phyloP scores from a whole-genome alignment of 2,888 invertebrate species.

The Exocentrus adspersus region DNA sequence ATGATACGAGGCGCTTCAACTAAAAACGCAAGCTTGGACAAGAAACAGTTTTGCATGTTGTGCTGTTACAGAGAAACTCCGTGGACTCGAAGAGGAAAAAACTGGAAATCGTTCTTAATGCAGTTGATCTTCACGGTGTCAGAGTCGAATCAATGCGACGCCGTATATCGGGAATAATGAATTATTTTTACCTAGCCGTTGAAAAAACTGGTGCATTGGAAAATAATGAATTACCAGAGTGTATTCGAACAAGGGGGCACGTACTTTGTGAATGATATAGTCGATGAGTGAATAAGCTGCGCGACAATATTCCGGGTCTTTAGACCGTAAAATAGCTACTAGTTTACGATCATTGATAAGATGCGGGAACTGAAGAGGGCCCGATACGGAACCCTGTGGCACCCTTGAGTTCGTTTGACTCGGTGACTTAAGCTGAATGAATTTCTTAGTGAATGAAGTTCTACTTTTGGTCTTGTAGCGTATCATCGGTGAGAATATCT shows the following conservation, averaged over 20 bases:
- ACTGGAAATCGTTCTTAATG: slow-evolving; percentile 20
- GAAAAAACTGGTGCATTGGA: slow-evolving; percentile 26
- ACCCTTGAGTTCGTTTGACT: too few species aligned
- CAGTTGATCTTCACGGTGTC: slow-evolving; percentile 12
- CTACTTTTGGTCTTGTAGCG: neutral
- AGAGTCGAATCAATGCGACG: slow-evolving; percentile 9
- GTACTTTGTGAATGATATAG: slow-evolving; percentile 37
- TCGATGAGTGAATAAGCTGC: slow-evolving; percentile 2
- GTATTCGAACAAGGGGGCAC: slow-evolving; percentile 34
- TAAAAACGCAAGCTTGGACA: too few species aligned
- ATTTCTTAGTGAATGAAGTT: too few species aligned
- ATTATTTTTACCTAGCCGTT: slow-evolving; percentile 20
- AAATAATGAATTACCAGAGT: slow-evolving; percentile 40
- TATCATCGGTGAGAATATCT: slow-evolving; percentile 3
- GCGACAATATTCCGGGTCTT: neutral
- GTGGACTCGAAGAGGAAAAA: too few species aligned
- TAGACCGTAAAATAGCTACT: too few species aligned
- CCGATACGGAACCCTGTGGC: too few species aligned
- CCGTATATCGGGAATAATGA: slow-evolving; percentile 15
- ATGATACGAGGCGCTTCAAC: too few species aligned
- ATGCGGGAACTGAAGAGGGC: too few species aligned
- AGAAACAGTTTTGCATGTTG: too few species aligned
- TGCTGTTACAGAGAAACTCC: too few species aligned
- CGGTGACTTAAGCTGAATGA: too few species aligned
- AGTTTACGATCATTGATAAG: too few species aligned